Percentiles rank a stretch among this genome's conserved stretches.
phyloP scores from a whole-genome alignment of 2,797 vertebrate species.

The Thaleichthys pacificus region DNA sequence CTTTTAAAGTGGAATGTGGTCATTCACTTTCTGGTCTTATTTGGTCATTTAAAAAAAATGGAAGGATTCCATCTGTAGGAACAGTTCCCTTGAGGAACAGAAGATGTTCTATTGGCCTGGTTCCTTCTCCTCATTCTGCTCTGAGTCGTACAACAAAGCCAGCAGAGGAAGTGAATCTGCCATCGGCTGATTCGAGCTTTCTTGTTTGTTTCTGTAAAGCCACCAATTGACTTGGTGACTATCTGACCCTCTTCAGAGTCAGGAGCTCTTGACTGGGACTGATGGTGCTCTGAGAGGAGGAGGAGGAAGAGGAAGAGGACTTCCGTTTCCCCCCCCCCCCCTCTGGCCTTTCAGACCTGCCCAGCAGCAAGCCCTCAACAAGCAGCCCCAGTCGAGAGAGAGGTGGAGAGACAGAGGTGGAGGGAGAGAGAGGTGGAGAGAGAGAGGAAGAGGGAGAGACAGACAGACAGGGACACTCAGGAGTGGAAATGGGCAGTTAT shows the following conservation, averaged over 20 bases:
- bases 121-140: slow-evolving; percentile 14
- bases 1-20: neutral
- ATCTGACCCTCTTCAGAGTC: slow-evolving; percentile 29
- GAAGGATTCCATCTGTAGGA: neutral
- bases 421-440: too few species aligned
- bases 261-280: slow-evolving; percentile 58
- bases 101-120: neutral
- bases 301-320: neutral
- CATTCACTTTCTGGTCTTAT: neutral
- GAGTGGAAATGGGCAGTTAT: slow-evolving; percentile 52
- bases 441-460: neutral
- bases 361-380: slow-evolving; percentile 34
- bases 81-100: neutral
- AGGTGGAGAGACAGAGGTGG: too few species aligned
- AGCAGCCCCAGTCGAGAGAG: slow-evolving; percentile 35
- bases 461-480: slow-evolving; percentile 34
- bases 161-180: slow-evolving; percentile 12
- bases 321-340: slow-evolving; percentile 59
- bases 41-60: neutral
- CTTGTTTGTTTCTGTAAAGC: slow-evolving; percentile 40
- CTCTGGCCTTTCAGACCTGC: slow-evolving; percentile 44
- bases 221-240: slow-evolving; percentile 55
- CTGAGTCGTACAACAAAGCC: slow-evolving; percentile 12
- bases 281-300: slow-evolving; percentile 35
- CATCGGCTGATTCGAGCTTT: slow-evolving; percentile 3